phyloP scores from a whole-genome alignment of 2,888 invertebrate genomes.

The Acanthosepion lycidas region DNA sequence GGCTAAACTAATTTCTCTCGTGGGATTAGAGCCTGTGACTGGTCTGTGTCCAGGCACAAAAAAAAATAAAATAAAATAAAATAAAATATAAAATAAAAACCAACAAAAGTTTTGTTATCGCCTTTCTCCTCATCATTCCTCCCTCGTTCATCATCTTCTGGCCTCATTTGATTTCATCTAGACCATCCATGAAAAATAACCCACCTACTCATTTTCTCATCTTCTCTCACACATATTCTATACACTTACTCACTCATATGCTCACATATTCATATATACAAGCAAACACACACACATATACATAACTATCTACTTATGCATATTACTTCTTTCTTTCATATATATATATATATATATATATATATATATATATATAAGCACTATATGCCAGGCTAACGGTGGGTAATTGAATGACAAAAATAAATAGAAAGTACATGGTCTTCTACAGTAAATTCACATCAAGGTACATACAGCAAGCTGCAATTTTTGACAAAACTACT shows the following conservation, averaged over 20 bases:
- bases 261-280: background rate
- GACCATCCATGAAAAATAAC: background rate
- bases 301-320: background rate
- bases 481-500: no score
- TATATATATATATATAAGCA: background rate
- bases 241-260: background rate
- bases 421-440: no score
- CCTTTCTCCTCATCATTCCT: background rate
- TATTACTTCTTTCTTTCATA: background rate
- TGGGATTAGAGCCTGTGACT: background rate
- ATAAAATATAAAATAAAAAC: background rate
- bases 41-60: background rate
- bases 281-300: background rate
- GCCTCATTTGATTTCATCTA: background rate
- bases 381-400: no score
- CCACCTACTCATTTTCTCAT: background rate
- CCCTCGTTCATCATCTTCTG: background rate
- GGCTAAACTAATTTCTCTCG: background rate
- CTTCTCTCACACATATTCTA: background rate
- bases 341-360: background rate
- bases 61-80: background rate
- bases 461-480: no score
- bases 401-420: no score
- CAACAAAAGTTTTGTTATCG: background rate
- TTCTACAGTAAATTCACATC: no score